Conservation (phyloP, 2,888 invertebrate genomes). For the Eristalinus aeneus region DNA sequence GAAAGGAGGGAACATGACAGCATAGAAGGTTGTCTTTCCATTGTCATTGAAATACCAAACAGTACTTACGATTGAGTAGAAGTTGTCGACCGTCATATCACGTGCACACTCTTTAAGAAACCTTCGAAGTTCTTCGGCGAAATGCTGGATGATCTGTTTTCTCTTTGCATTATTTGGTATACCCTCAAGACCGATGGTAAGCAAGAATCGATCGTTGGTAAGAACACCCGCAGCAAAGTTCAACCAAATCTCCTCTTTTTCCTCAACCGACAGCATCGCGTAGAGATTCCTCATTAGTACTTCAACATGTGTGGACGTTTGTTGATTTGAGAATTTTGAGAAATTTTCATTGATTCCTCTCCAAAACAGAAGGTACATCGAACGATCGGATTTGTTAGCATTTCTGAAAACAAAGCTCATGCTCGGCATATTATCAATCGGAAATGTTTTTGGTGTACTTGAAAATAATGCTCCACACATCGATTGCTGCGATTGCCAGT, state of each 20-base stretch:
- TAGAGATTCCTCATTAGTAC: slow-evolving; percentile 42
- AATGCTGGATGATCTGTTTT: slow-evolving; percentile 9
- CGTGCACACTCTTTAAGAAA: slow-evolving; percentile 1
- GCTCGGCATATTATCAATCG: background rate
- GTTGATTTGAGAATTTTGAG: slow-evolving; percentile 15
- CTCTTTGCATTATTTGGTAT: slow-evolving; percentile 4
- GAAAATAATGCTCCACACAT: slow-evolving; percentile 41
- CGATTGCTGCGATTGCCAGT: slow-evolving; percentile 22
- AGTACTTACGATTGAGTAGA: slow-evolving; percentile 36
- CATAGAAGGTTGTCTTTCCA: no score
- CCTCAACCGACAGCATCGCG: background rate
- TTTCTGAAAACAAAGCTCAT: background rate
- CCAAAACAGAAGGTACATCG: slow-evolving; percentile 40
- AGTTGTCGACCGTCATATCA: slow-evolving; percentile 7
- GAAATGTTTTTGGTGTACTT: background rate
- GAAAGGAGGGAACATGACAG: no score
- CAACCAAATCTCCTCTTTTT: slow-evolving; percentile 39
- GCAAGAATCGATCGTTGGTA: slow-evolving; percentile 29
- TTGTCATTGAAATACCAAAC: background rate
- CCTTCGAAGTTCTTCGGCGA: slow-evolving; percentile 18
- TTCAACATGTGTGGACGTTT: slow-evolving; percentile 27
- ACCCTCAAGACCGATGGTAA: slow-evolving; percentile 18
- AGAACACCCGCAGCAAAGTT: background rate
- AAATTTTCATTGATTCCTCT: slow-evolving; percentile 38
- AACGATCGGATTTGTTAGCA: background rate